phyloP scores from a whole-genome alignment of 2,113 vertebrate genomes.

The Solea senegalensis region DNA sequence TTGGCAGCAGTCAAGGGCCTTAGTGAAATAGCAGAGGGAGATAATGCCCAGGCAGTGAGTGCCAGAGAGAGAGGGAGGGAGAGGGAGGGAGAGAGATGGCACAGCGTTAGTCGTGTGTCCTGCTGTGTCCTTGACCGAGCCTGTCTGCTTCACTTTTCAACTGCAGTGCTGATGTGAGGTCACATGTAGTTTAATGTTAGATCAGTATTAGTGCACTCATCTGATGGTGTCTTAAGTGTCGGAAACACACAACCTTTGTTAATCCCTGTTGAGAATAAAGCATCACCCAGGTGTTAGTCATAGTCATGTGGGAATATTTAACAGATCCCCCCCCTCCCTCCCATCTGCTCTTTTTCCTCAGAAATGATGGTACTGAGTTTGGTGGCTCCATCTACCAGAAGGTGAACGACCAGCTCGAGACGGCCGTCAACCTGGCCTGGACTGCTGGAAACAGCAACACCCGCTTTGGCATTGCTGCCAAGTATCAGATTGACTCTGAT shows the following conservation, averaged over 20 bases:
- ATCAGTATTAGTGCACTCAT: not conserved
- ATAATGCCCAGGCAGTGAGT: not conserved
- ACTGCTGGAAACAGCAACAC: slow-evolving; percentile 98
- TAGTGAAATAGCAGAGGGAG: slow-evolving; percentile 21
- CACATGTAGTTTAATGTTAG: slow-evolving; percentile 12
- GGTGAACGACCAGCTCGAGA: slow-evolving; percentile 96
- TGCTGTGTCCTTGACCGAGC: slow-evolving; percentile 37
- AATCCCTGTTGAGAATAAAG: not conserved
- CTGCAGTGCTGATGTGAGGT: slow-evolving; percentile 38
- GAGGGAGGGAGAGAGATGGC: not conserved
- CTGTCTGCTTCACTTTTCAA: slow-evolving; percentile 26
- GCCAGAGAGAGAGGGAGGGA: not conserved
- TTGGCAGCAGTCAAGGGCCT: slow-evolving; percentile 9
- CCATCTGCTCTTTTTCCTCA: slow-evolving; percentile 51
- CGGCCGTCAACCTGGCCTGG: slow-evolving; percentile 95
- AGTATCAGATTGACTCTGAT: slow-evolving; percentile 95
- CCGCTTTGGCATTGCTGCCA: slow-evolving; percentile 96
- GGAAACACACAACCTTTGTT: not conserved
- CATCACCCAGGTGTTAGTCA: not conserved
- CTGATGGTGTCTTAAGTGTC: not conserved
- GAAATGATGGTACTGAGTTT: slow-evolving; percentile 97
- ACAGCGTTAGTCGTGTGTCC: slow-evolving; percentile 31
- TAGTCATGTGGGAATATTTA: too few relatives aligned
- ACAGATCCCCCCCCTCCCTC: not conserved
- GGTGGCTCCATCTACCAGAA: slow-evolving; percentile 99